Percentiles rank a stretch among this genome's conserved stretches.
phyloP scores from a whole-genome alignment of 2,113 vertebrate species.

The Boulengeromyrus knoepffleri region DNA sequence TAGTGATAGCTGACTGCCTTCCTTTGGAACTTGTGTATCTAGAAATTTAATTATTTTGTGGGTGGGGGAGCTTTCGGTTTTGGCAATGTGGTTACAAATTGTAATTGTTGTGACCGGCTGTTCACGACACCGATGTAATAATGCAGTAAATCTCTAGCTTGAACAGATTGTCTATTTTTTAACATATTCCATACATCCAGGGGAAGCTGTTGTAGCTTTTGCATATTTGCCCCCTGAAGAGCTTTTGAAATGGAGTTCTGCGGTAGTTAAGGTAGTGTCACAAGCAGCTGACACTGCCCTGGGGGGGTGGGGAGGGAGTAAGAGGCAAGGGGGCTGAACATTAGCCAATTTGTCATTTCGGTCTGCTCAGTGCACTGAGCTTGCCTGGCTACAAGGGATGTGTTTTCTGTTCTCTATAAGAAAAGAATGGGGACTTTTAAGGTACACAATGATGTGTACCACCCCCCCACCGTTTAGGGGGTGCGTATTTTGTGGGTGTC shows the following conservation, averaged over 20 bases:
- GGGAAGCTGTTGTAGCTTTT: not conserved
- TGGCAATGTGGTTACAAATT: not conserved
- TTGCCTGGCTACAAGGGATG: not conserved
- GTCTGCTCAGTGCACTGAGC: not conserved
- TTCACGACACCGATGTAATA: not conserved
- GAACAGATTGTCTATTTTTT: not conserved
- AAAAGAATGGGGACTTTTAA: not conserved
- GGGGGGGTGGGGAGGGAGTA: too few relatives aligned
- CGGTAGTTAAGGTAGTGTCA: constrained; percentile 5
- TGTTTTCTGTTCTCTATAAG: not conserved
- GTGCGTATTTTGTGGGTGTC: not conserved
- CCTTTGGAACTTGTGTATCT: not conserved
- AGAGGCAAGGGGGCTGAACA: not conserved
- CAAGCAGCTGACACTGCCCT: not conserved
- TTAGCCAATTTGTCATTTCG: not conserved
- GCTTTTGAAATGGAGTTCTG: not conserved
- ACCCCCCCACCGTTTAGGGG: not conserved
- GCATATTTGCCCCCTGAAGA: too few relatives aligned
- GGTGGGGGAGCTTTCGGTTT: not conserved
- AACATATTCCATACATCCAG: not conserved
- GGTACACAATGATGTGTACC: not conserved
- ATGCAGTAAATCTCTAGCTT: not conserved
- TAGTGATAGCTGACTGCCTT: not conserved
- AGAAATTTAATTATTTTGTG: not conserved
- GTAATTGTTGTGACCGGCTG: not conserved